Evolutionary conservation across 2,888 invertebrate species (phyloP), one percentile per base, ranked within the genome.

Genomic region (Sepioteuthis lessoniana): DNA sequence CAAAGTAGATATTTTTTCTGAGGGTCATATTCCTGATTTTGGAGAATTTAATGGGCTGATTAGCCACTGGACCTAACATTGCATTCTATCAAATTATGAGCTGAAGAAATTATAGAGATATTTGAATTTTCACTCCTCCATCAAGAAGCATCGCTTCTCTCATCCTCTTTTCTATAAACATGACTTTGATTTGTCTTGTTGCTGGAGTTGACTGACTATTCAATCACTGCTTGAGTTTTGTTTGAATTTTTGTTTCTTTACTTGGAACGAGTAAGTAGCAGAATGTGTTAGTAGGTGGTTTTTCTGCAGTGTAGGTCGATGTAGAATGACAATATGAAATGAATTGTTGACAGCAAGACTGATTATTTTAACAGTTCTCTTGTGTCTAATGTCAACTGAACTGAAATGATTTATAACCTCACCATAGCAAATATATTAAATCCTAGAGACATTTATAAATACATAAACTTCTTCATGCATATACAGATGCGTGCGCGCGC

Each of bases 81-180:
- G 13, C n/a, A 76, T 76, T 76, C 76, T 76, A 76, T 76, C n/a
- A 76, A 76, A n/a, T 76, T 76, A n/a, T 76, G n/a, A n/a, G 8
- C n/a, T 1, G 31, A n/a, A n/a, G 31, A 76, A 31, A 76, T 76
- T n/a, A 16, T n/a, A 0, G 76, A 76, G n/a, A n/a, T 8, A 76
- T 76, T 60, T 76, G 76, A n/a, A 76, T 76, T 13, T 76, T 76
- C n/a, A 76, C n/a, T 76, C 76, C n/a, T n/a, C 76, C 76, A 76
- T 76, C n/a, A 76, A 31, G n/a, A 76, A 31, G 10, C 31, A 31
- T 76, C n/a, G n/a, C 76, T 76, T 76, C 16, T n/a, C 31, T 10
- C n/a, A 76, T 76, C n/a, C 76, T 13, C n/a, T 31, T 76, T 76
- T 31, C 31, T 76, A 76, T 76, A 76, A n/a, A 25, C 55, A 50